These are phyloP conservation scores for Aurelia aurita DNA, from an alignment of 30 jellyfish, hydroid and myxozoan genomes.

Conservation along the genomic window DNA sequence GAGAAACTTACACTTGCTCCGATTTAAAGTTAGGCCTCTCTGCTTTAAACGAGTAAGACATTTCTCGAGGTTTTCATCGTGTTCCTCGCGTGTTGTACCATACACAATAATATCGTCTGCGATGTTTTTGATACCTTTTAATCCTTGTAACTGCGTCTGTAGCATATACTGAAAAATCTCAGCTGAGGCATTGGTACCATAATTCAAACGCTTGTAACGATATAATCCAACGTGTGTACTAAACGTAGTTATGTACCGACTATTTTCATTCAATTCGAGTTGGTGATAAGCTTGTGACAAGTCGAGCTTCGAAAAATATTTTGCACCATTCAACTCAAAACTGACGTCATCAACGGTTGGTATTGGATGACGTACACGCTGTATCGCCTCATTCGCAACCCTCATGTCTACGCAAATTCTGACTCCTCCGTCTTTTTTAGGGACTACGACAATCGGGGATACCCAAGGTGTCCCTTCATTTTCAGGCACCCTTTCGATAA, in stretches of 20 bases:
- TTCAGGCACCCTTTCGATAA: conserved; percentile 24
- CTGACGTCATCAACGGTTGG: conserved; percentile 76
- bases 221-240: too few species aligned
- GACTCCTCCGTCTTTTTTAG: too few species aligned
- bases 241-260: conserved; percentile 43
- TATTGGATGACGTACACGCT: conserved; percentile 49
- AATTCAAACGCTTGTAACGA: conserved; percentile 19
- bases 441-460: too few species aligned
- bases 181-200: too few species aligned
- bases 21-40: conserved; percentile 28
- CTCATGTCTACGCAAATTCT: conserved; percentile 67
- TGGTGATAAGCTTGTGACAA: too few species aligned
- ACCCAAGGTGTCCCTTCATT: too few species aligned
- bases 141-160: conserved; percentile 29
- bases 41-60: conserved; percentile 1
- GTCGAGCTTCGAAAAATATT: conserved; percentile 46
- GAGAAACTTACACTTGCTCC: conserved; percentile 43
- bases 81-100: too few species aligned
- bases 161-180: conserved; percentile 44
- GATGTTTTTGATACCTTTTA: background rate
- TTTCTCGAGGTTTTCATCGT: background rate
- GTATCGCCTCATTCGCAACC: conserved; percentile 50
- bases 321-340: conserved; percentile 69
- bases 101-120: conserved; percentile 66
- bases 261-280: conserved; percentile 13